Percentiles rank a stretch among this genome's conserved stretches.
Conservation (phyloP, 2,113 vertebrate species). For the Steatornis caripensis region DNA sequence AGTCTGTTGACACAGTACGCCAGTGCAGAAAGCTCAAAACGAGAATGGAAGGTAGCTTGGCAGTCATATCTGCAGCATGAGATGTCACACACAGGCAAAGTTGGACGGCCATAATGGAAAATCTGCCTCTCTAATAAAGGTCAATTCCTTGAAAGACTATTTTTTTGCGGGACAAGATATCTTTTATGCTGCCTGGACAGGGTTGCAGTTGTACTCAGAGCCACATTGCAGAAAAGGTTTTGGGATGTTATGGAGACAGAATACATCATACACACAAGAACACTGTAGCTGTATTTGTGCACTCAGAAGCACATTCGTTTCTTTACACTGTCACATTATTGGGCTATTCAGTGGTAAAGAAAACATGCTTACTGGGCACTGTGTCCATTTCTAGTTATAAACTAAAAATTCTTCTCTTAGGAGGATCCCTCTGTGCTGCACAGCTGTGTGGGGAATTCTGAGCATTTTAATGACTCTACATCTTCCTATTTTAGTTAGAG, state of each 20-base stretch:
- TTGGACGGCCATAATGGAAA: neutral
- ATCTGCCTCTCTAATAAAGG: neutral
- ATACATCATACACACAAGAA: neutral
- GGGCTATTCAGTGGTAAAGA: neutral
- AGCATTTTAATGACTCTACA: neutral
- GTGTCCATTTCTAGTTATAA: neutral
- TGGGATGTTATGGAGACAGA: neutral
- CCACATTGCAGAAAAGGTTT: neutral
- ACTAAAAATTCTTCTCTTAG: neutral
- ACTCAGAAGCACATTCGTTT: neutral
- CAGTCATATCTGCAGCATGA: neutral
- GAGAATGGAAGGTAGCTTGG: neutral
- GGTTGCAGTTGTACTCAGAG: neutral
- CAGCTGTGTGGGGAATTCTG: neutral
- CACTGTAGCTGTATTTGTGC: neutral
- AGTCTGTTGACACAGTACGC: neutral
- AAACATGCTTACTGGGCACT: neutral
- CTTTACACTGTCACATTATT: neutral
- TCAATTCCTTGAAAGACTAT: neutral
- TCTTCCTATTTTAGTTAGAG: neutral
- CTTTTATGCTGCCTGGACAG: neutral
- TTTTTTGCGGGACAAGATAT: rapidly evolving
- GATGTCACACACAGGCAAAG: neutral
- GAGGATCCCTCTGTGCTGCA: neutral
- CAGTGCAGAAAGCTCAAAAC: neutral